Base-by-base conservation (phyloP, 64 coral and sea anemone genomes). In the Pocillopora verrucosa region DNA sequence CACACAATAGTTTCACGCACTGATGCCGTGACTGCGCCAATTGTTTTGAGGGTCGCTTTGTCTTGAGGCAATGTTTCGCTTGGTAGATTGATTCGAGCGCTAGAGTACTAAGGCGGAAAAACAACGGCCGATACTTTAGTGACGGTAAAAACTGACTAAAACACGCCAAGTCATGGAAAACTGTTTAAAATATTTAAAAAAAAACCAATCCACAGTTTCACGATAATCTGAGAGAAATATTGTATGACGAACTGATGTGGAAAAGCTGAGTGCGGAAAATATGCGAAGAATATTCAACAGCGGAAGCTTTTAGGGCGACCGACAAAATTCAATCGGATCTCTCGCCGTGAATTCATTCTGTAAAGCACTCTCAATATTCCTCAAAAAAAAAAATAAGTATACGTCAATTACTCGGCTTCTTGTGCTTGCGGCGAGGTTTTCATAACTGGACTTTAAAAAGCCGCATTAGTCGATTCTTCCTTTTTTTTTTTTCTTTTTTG, bases 261-360 rank as follows among this genome's bases (percentile, higher is more conserved):
- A 19, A 56, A 77, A 17, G 41, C 1, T 11, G 16, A 56, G 11
- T 24, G 67, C 19, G 67, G 67, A 56, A 77, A 58, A 56, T 77
- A 56, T n/a, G 41, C 19, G 20, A 22, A 10, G 10, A 51, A 10
- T 7, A 10, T 77, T 11, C 13, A 77, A 22, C 15, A 77, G 75
- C 75, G 75, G 75, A 77, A 77, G 75, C 75, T 77, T 77, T 77
- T 77, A 77, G 17, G 17, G 17, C 14, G 45, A 73, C 19, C 75
- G 38, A 16, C 38, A 19, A 4, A 41, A 51, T 38, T 51, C 38
- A 20, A 45, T 56, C 19, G 19, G 75, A 45, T 38, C 75, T 56
- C 75, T 77, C 16, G 41, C 75, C 17, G 75, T 3, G 75, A 19
- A 56, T 56, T 77, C 19, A 77, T 56, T 57, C 75, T 11, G 37